A percentile compares a stretch with the other conserved stretches of the same genome.
phyloP scores from a whole-genome alignment of 1,140 invertebrate genomes.

The Bradysia coprophila region DNA sequence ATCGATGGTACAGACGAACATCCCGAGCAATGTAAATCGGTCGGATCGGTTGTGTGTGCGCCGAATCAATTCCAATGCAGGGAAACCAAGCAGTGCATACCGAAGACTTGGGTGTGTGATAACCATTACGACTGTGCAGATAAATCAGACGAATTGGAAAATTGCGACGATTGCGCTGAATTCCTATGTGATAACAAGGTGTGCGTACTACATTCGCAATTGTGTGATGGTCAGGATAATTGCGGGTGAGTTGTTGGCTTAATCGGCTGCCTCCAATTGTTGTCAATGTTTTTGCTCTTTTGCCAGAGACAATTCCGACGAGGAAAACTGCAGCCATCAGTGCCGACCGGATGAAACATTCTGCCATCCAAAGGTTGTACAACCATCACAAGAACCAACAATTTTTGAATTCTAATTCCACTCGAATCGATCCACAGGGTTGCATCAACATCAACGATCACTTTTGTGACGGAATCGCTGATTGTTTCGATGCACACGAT shows the following conservation, averaged over 20 bases:
- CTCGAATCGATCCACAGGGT: too few relatives aligned
- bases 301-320: slow-evolving; percentile 38
- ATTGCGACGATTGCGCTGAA: slow-evolving; percentile 38
- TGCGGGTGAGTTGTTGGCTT: slow-evolving; percentile 34
- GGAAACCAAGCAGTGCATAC: slow-evolving; percentile 42
- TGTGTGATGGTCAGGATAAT: slow-evolving; percentile 53
- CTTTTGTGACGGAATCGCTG: slow-evolving; percentile 51
- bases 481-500: slow-evolving; percentile 58
- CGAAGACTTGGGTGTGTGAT: slow-evolving; percentile 52
- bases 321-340: slow-evolving; percentile 24
- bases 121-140: slow-evolving; percentile 16
- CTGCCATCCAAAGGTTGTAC: slow-evolving; percentile 52
- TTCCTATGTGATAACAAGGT: slow-evolving; percentile 47
- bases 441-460: too few relatives aligned
- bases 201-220: slow-evolving; percentile 48
- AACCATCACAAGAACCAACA: too few relatives aligned
- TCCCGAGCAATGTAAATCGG: slow-evolving; percentile 28
- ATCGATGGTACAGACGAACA: slow-evolving; percentile 41
- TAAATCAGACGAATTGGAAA: slow-evolving; percentile 33
- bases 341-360: slow-evolving; percentile 28
- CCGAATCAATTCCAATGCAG: slow-evolving; percentile 42
- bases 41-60: slow-evolving; percentile 28
- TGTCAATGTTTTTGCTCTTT: neutral
- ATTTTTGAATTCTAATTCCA: too few relatives aligned
- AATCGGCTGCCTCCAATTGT: neutral